phyloP scores from a whole-genome alignment of 2,797 vertebrate species.

The Poecilia velifera region DNA sequence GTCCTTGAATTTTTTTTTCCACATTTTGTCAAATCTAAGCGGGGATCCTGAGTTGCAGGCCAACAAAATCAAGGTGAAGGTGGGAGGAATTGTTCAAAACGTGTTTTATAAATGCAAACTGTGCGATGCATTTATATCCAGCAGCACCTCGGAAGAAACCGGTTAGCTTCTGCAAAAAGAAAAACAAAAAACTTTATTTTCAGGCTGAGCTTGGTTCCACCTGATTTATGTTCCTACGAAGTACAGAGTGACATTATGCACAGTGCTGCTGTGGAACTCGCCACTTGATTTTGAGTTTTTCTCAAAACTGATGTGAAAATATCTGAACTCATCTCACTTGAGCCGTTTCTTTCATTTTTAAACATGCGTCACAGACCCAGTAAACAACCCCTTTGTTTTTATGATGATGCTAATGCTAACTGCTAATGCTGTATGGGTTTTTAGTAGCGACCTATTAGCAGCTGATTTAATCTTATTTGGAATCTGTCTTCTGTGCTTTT shows the following conservation, averaged over 20 bases:
- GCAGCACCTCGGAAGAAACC: not conserved
- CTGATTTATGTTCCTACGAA: not conserved
- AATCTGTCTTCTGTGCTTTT: not conserved
- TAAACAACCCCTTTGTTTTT: not conserved
- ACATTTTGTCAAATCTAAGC: not conserved
- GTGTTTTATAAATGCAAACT: not conserved
- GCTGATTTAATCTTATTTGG: not conserved
- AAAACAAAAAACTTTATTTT: not conserved
- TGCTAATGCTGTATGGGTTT: not conserved
- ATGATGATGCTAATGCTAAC: not conserved
- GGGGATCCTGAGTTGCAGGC: not conserved
- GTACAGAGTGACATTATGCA: not conserved
- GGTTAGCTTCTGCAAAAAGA: not conserved
- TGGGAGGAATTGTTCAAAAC: not conserved
- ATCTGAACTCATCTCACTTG: not conserved
- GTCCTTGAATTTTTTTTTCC: not conserved
- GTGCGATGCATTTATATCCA: too few relatives aligned
- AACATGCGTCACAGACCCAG: not conserved
- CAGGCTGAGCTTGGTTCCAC: not conserved
- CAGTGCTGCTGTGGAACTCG: not conserved
- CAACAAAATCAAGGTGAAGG: not conserved
- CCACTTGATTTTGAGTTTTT: not conserved
- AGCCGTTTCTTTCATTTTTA: not conserved
- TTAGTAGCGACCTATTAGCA: not conserved
- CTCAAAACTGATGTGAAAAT: not conserved